phyloP scores from a whole-genome alignment of 2,113 vertebrate genomes.

The Gasterosteus nipponicus region DNA sequence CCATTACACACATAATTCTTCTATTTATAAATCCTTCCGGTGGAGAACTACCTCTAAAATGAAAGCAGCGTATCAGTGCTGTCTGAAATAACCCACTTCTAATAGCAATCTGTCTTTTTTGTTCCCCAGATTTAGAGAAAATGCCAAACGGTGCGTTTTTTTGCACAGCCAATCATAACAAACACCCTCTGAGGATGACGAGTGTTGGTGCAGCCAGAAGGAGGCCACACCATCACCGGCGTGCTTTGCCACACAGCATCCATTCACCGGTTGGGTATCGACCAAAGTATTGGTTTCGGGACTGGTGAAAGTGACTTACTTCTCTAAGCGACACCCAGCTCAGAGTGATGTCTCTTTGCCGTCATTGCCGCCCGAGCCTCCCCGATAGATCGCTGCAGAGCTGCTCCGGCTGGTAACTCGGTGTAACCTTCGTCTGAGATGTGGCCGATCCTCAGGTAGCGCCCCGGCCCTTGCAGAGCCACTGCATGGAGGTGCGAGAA shows the following conservation, averaged over 20 bases:
- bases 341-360: constrained; percentile 5
- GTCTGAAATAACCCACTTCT: background rate
- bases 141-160: background rate
- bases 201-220: too few relatives aligned
- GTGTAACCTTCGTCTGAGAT: constrained; percentile 74
- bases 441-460: constrained; percentile 70
- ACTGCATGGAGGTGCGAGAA: constrained; percentile 83
- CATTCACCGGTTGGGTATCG: background rate
- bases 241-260: background rate
- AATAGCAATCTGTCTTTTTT: background rate
- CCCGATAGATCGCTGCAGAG: constrained; percentile 72
- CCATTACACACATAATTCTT: background rate
- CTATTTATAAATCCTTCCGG: constrained; percentile 24
- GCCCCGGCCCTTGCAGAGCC: constrained; percentile 76
- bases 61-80: background rate
- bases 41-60: background rate
- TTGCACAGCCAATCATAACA: background rate
- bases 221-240: too few relatives aligned
- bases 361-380: constrained; percentile 54
- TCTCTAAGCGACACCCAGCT: background rate
- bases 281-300: background rate
- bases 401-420: constrained; percentile 69
- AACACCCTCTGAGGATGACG: background rate
- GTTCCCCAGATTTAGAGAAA: too few relatives aligned
- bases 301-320: background rate